Conservation (phyloP, 1,140 invertebrate genomes). For the Pseudobourletiella spinata region DNA sequence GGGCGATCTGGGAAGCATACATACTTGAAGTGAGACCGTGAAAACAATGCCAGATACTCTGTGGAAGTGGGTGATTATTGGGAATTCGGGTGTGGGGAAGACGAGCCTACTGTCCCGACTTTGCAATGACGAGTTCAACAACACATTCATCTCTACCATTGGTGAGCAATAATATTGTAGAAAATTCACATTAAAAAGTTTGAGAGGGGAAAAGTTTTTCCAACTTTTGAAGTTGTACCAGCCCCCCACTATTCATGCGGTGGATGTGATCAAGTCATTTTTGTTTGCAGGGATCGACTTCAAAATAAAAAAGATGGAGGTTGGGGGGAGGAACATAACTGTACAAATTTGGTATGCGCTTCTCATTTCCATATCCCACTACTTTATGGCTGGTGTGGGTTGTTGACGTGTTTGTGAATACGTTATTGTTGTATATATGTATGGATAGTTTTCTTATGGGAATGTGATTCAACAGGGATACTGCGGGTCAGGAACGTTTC, state of each 20-base stretch:
- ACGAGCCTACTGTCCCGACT: slow-evolving; percentile 54
- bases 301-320: slow-evolving; percentile 52
- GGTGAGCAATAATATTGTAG: slow-evolving; percentile 41
- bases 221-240: too few relatives aligned
- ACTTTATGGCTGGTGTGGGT: too few relatives aligned
- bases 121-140: slow-evolving; percentile 51
- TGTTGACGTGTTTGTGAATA: too few relatives aligned
- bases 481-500: slow-evolving; percentile 48
- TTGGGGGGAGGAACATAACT: slow-evolving; percentile 51
- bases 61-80: slow-evolving; percentile 56
- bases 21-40: background rate
- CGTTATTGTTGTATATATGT: too few relatives aligned
- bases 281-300: slow-evolving; percentile 44
- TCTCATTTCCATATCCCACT: too few relatives aligned
- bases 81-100: slow-evolving; percentile 58
- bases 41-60: background rate
- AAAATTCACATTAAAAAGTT: background rate
- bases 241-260: too few relatives aligned
- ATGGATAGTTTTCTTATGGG: too few relatives aligned
- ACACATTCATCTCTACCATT: slow-evolving; percentile 52
- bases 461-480: slow-evolving; percentile 20
- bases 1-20: too few relatives aligned
- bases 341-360: slow-evolving; percentile 55
- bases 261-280: too few relatives aligned
- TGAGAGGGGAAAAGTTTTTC: too few relatives aligned